phyloP scores from a whole-genome alignment of 2,888 invertebrate genomes.

The Coelinius sp. region DNA sequence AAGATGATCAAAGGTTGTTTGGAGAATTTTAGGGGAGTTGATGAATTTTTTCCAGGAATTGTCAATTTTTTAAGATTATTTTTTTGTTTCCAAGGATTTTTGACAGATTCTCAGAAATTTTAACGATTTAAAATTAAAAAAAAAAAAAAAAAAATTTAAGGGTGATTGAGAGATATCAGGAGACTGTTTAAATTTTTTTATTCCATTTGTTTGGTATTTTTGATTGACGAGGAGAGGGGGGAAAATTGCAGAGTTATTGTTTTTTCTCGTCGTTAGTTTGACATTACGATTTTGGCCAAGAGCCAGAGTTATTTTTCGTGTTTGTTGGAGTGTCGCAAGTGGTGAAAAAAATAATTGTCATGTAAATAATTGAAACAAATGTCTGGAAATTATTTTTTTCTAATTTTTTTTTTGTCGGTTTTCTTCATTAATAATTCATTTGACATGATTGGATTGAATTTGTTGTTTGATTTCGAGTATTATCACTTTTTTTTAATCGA shows the following conservation, averaged over 20 bases:
- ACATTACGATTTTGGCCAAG: not conserved
- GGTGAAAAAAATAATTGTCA: not conserved
- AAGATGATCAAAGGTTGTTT: not conserved
- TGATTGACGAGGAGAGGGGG: not conserved
- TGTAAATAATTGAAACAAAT: not conserved
- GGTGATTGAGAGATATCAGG: no score
- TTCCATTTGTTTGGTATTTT: not conserved
- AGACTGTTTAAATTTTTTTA: not conserved
- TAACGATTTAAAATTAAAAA: no score
- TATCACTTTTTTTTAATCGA: no score
- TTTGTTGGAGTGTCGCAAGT: not conserved
- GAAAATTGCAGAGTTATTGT: not conserved
- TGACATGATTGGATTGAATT: no score
- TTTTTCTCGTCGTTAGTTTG: not conserved
- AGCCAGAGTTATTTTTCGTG: not conserved
- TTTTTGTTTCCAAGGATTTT: not conserved
- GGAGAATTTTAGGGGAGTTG: not conserved
- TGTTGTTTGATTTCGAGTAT: no score
- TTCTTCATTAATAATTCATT: no score
- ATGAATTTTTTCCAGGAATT: not conserved
- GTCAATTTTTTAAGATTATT: not conserved
- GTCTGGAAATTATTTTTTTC: not conserved
- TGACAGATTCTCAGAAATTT: no score
- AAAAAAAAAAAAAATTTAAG: no score
- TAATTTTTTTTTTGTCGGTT: no score